Evolutionary conservation across 1,140 invertebrate genomes (phyloP).

Genomic region (Drosophila funebris): DNA sequence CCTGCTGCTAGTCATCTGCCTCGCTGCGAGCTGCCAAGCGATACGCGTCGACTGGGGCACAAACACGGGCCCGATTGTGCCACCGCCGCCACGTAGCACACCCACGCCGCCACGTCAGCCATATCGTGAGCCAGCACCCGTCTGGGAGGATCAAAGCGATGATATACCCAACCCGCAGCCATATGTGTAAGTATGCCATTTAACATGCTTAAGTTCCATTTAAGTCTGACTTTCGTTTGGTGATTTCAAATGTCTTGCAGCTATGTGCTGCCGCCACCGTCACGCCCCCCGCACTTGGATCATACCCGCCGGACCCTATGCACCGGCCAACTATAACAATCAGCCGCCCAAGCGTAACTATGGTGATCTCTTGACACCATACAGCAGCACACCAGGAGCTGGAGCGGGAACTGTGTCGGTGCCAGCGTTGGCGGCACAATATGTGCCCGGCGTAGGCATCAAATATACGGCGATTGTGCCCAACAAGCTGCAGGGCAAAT

Average conservation of each 20-base stretch:
- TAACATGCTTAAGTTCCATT: too few species aligned
- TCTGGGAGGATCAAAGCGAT: slow-evolving; percentile 85
- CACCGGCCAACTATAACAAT: slow-evolving; percentile 66
- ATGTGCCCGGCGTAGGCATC: slow-evolving; percentile 78
- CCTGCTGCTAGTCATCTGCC: slow-evolving; percentile 78
- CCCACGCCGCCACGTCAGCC: slow-evolving; percentile 84
- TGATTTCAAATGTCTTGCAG: slow-evolving; percentile 33
- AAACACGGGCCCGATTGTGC: slow-evolving; percentile 85
- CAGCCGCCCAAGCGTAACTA: slow-evolving; percentile 60
- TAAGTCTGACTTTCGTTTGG: neutral
- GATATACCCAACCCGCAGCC: slow-evolving; percentile 86
- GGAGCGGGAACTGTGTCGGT: slow-evolving; percentile 34
- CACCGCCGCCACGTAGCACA: slow-evolving; percentile 84
- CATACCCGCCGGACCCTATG: slow-evolving; percentile 63
- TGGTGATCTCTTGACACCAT: slow-evolving; percentile 38
- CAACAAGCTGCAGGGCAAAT: slow-evolving; percentile 80
- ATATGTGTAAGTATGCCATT: slow-evolving; percentile 84
- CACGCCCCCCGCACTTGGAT: slow-evolving; percentile 75
- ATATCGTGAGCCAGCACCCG: slow-evolving; percentile 85
- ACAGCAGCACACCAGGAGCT: slow-evolving; percentile 25
- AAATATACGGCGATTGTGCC: slow-evolving; percentile 76
- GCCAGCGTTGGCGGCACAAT: slow-evolving; percentile 65
- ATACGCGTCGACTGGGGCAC: slow-evolving; percentile 84
- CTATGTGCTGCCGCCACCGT: slow-evolving; percentile 80
- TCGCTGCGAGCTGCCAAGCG: slow-evolving; percentile 55